Evolutionary conservation across 2,888 invertebrate species (phyloP).

Genomic region (Scaptomyza caliginosa): DNA sequence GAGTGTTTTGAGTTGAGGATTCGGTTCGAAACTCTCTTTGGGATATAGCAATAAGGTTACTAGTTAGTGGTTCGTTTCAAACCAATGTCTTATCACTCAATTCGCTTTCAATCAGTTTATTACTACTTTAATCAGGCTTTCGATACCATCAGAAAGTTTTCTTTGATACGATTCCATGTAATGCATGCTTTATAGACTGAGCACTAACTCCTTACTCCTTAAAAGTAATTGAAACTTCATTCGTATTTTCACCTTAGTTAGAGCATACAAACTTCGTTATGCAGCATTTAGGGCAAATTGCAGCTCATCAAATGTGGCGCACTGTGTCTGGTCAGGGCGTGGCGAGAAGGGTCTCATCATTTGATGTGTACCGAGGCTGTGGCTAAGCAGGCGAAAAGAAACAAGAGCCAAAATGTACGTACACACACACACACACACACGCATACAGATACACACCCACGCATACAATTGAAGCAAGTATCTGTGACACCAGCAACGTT

Average conservation of each 20-base stretch:
- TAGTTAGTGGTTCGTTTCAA: no score
- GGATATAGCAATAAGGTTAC: neutral
- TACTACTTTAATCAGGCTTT: no score
- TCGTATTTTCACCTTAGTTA: neutral
- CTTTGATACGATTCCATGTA: no score
- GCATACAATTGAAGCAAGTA: slow-evolving; percentile 9
- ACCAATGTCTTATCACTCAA: no score
- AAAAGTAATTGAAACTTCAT: no score
- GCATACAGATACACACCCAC: slow-evolving; percentile 1
- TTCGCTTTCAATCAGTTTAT: no score
- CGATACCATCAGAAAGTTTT: no score
- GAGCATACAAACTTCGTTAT: neutral
- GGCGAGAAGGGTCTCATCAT: slow-evolving; percentile 13
- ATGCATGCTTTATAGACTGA: no score
- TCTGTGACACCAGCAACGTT: slow-evolving; percentile 34
- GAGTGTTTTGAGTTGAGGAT: neutral
- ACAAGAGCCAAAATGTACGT: slow-evolving; percentile 12
- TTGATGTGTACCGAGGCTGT: slow-evolving; percentile 7
- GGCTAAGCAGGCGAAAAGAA: slow-evolving; percentile 31
- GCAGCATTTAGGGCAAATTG: no score
- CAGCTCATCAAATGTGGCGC: slow-evolving; percentile 21
- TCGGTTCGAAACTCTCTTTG: neutral
- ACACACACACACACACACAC: neutral
- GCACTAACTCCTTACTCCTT: no score
- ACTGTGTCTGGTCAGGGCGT: slow-evolving; percentile 22